These are phyloP conservation scores for Boloria selene DNA, from an alignment of 2,888 invertebrate genomes.

Conservation along the genomic window DNA sequence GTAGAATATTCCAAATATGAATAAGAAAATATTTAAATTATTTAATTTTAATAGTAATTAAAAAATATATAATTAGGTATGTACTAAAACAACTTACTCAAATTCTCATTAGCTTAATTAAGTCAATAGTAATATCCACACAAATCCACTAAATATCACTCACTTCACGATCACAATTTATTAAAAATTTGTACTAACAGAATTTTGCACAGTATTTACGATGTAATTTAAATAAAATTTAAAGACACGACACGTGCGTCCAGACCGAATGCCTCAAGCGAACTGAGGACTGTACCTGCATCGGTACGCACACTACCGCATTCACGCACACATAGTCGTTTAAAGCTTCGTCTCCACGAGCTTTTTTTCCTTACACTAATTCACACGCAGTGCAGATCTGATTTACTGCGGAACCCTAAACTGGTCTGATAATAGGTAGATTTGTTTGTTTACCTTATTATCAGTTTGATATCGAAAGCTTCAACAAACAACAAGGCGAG, in stretches of 20 bases:
- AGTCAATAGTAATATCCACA: background rate
- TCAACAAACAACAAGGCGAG: too few relatives aligned
- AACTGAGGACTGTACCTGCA: slow-evolving; percentile 78
- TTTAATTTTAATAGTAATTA: too few relatives aligned
- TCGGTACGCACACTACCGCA: slow-evolving; percentile 72
- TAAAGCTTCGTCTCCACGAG: slow-evolving; percentile 67
- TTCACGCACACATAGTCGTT: slow-evolving; percentile 55
- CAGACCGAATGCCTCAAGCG: slow-evolving; percentile 60
- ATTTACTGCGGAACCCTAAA: slow-evolving; percentile 38
- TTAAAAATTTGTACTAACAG: slow-evolving; percentile 3
- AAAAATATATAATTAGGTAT: too few relatives aligned
- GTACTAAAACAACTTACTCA: background rate
- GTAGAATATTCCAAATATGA: too few relatives aligned
- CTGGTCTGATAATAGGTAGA: slow-evolving; percentile 16
- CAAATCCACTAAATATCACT: slow-evolving; percentile 3
- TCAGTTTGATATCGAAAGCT: too few relatives aligned
- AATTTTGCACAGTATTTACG: slow-evolving; percentile 17
- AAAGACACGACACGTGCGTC: slow-evolving; percentile 45
- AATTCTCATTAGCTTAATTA: background rate
- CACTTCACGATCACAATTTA: slow-evolving; percentile 16
- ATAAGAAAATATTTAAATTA: too few relatives aligned
- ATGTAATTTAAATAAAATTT: slow-evolving; percentile 30
- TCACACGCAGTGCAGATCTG: slow-evolving; percentile 43
- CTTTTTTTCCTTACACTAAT: slow-evolving; percentile 43
- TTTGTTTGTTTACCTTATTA: background rate